A percentile compares a stretch with the other conserved stretches of the same genome.
These are phyloP conservation scores for Pomatostomus ruficeps DNA, from an alignment of 2,113 vertebrate genomes.

Conservation along the genomic window DNA sequence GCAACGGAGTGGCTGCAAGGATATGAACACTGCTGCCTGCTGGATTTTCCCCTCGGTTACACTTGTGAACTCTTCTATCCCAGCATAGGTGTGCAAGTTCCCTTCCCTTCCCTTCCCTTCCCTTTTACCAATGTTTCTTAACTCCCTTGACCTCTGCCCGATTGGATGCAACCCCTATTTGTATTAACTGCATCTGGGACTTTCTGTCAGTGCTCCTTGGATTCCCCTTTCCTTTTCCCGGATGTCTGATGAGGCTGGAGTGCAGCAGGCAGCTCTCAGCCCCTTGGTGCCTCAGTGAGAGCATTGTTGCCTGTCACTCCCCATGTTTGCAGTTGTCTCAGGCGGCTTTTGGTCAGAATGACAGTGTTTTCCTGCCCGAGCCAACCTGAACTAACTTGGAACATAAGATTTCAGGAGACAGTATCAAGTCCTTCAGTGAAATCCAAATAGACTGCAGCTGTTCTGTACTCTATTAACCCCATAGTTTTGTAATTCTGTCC, in stretches of 20 bases:
- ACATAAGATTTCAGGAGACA: neutral
- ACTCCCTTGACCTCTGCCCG: neutral
- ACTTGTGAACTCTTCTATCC: neutral
- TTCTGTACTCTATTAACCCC: neutral
- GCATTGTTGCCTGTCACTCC: neutral
- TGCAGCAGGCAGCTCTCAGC: neutral
- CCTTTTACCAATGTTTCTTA: neutral
- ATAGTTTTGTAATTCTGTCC: neutral
- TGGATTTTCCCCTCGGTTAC: neutral
- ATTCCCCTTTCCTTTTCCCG: accelerated
- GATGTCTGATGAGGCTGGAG: neutral
- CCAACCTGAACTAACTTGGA: slow-evolving; percentile 1
- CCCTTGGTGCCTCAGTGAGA: neutral
- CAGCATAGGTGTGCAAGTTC: accelerated
- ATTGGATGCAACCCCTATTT: neutral
- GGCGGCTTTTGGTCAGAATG: neutral
- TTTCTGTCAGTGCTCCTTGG: neutral
- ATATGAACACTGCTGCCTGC: neutral
- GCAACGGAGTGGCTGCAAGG: neutral
- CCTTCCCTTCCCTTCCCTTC: neutral
- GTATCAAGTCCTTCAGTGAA: neutral
- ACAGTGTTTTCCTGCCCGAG: neutral
- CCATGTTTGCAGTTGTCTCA: accelerated
- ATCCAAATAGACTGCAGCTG: slow-evolving; percentile 20
- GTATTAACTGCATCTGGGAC: neutral